Evolutionary conservation across 1,140 invertebrate genomes (phyloP).

Genomic region (Caerostris extrusa): DNA sequence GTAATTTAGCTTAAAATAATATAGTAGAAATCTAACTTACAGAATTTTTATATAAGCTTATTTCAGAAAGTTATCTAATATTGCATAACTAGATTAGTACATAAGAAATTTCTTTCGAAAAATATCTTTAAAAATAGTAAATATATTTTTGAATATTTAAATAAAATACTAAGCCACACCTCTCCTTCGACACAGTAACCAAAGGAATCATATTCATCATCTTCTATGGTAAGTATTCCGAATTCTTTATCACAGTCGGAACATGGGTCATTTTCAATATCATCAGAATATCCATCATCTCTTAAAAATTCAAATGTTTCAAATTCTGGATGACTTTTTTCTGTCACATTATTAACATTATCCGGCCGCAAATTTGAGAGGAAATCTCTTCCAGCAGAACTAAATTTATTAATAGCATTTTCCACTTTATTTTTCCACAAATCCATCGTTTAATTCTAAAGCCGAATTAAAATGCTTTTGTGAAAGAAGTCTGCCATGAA

Average conservation of each 20-base stretch:
- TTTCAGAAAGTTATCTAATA: too few species aligned
- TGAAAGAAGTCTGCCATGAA: not conserved
- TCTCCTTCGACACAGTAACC: slow-evolving; percentile 56
- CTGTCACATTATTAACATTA: slow-evolving; percentile 40
- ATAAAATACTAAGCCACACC: slow-evolving; percentile 2
- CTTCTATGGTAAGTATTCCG: slow-evolving; percentile 73
- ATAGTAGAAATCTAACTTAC: too few species aligned
- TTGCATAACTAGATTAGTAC: too few species aligned
- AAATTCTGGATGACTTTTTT: slow-evolving; percentile 60
- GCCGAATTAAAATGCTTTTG: not conserved
- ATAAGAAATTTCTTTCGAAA: too few species aligned
- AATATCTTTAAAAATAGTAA: too few species aligned
- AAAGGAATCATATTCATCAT: slow-evolving; percentile 59
- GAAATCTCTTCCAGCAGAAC: slow-evolving; percentile 51
- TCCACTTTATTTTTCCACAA: slow-evolving; percentile 70
- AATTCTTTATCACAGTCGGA: slow-evolving; percentile 74
- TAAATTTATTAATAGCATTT: slow-evolving; percentile 68
- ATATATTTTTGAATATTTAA: too few species aligned
- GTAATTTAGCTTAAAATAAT: too few species aligned
- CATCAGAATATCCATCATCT: slow-evolving; percentile 52
- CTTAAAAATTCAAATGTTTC: slow-evolving; percentile 60
- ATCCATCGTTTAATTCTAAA: slow-evolving; percentile 28
- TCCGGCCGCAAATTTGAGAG: slow-evolving; percentile 57
- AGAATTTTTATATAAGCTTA: too few species aligned
- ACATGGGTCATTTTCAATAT: slow-evolving; percentile 62